A percentile compares a stretch with the other conserved stretches of the same genome.
These are phyloP conservation scores for Mimas tiliae DNA, from an alignment of 2,888 invertebrate genomes.

Conservation along the genomic window DNA sequence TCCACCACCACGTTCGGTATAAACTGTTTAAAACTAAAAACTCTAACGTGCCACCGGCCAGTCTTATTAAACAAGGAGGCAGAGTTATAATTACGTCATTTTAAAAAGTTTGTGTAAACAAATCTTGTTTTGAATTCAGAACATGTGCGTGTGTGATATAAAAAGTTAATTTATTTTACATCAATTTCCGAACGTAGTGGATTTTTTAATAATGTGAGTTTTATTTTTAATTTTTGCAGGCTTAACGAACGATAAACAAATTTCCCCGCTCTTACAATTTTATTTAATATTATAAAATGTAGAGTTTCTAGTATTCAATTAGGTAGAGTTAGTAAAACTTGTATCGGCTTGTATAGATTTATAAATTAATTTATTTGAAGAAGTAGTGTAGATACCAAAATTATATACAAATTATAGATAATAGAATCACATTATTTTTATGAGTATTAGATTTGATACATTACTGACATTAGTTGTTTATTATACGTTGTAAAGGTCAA, in stretches of 20 bases:
- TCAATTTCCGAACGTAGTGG: slow-evolving; percentile 15
- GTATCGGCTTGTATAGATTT: background rate
- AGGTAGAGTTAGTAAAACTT: background rate
- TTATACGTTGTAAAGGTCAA: slow-evolving; percentile 4
- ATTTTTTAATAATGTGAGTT: slow-evolving; percentile 22
- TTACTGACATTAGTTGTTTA: background rate
- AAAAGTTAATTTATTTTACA: background rate
- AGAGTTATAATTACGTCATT: slow-evolving; percentile 28
- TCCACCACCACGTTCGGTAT: slow-evolving; percentile 51
- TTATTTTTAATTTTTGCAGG: background rate
- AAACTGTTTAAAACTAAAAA: slow-evolving; percentile 60
- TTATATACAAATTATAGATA: background rate
- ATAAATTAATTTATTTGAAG: background rate
- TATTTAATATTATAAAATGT: too few relatives aligned
- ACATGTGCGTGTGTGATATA: slow-evolving; percentile 13
- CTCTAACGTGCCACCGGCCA: slow-evolving; percentile 50
- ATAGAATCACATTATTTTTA: background rate
- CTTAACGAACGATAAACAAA: background rate
- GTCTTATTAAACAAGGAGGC: slow-evolving; percentile 47
- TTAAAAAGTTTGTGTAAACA: slow-evolving; percentile 22
- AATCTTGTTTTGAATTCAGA: slow-evolving; percentile 6
- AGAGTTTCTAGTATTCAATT: too few relatives aligned
- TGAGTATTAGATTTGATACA: background rate
- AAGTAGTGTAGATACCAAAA: background rate
- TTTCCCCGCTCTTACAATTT: background rate